Conservation (phyloP, 1,140 invertebrate species). For the Heliconius hewitsoni region DNA sequence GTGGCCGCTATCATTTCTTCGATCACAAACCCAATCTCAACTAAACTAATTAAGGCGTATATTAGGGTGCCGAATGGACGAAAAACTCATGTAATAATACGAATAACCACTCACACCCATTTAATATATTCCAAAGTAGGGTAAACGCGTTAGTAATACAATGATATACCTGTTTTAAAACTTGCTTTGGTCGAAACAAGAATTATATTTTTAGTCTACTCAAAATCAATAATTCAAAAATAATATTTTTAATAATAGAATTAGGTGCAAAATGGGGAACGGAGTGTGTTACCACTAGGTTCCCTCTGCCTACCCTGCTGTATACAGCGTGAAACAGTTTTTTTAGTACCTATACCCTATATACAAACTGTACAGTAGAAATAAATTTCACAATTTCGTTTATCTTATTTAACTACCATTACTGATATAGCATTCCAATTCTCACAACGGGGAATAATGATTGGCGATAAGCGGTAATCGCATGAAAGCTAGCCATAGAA, state of each 20-base stretch:
- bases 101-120: slow-evolving; percentile 31
- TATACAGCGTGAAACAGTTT: too few relatives aligned
- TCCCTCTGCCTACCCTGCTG: too few relatives aligned
- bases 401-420: slow-evolving; percentile 29
- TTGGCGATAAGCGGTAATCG: slow-evolving; percentile 40
- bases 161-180: slow-evolving; percentile 17
- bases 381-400: slow-evolving; percentile 10
- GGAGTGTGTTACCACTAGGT: too few relatives aligned
- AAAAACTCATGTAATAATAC: slow-evolving; percentile 58
- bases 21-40: slow-evolving; percentile 67
- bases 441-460: slow-evolving; percentile 38
- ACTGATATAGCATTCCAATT: slow-evolving; percentile 39
- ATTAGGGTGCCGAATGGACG: slow-evolving; percentile 66
- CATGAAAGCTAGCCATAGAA: slow-evolving; percentile 37
- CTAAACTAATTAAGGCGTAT: slow-evolving; percentile 71
- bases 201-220: not conserved
- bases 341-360: not conserved
- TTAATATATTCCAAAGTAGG: slow-evolving; percentile 31
- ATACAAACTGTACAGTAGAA: not conserved
- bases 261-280: too few relatives aligned
- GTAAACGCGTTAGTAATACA: slow-evolving; percentile 10
- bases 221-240: not conserved
- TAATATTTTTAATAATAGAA: too few relatives aligned
- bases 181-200: not conserved
- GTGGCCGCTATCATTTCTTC: slow-evolving; percentile 63